Conservation (phyloP, 2,888 invertebrate species). For the Scaptomyza reducta region DNA sequence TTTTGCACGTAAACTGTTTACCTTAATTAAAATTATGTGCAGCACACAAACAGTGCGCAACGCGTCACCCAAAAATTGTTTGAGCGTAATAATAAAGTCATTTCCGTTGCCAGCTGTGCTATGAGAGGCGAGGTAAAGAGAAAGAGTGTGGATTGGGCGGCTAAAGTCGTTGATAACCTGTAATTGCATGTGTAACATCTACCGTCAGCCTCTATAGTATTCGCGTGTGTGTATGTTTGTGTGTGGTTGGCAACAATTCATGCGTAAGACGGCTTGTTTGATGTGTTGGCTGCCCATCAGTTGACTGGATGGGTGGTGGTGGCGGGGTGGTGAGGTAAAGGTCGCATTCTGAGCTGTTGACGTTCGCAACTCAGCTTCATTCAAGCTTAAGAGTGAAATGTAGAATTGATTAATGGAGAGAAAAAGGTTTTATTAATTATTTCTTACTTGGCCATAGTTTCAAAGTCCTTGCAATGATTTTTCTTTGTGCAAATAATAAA, state of each 20-base stretch:
- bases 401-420: not conserved
- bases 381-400: slow-evolving; percentile 2
- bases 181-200: slow-evolving; percentile 53
- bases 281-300: slow-evolving; percentile 17
- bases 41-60: slow-evolving; percentile 55
- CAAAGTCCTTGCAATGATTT: too few relatives aligned
- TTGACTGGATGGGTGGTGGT: not conserved
- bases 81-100: slow-evolving; percentile 71
- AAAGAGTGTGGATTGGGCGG: not conserved
- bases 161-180: slow-evolving; percentile 39
- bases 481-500: not conserved
- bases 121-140: not conserved
- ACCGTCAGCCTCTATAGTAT: slow-evolving; percentile 10
- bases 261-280: slow-evolving; percentile 28
- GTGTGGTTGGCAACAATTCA: slow-evolving; percentile 46
- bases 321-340: too few relatives aligned
- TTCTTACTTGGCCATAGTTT: not conserved
- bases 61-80: slow-evolving; percentile 58
- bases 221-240: slow-evolving; percentile 22
- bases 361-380: slow-evolving; percentile 15
- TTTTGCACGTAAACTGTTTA: slow-evolving; percentile 67
- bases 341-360: slow-evolving; percentile 13
- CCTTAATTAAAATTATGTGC: slow-evolving; percentile 74
- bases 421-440: not conserved
- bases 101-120: slow-evolving; percentile 58